A percentile compares a stretch with the other conserved stretches of the same genome.
phyloP scores from a whole-genome alignment of 2,113 vertebrate species.

The Paracanthobrama guichenoti region DNA sequence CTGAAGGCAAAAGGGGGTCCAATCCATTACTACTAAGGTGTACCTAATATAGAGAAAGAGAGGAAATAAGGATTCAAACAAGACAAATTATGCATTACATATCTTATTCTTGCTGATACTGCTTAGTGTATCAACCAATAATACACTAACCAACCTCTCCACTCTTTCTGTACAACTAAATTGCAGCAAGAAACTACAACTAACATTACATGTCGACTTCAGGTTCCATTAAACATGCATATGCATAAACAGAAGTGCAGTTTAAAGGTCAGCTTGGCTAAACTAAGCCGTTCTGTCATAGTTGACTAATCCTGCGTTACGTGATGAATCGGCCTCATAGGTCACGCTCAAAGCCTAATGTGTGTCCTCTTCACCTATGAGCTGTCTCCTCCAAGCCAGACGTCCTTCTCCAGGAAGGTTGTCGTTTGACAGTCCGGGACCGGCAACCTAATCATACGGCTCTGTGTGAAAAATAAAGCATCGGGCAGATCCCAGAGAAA shows the following conservation, averaged over 20 bases:
- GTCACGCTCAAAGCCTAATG: background rate
- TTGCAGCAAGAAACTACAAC: background rate
- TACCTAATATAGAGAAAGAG: too few relatives aligned
- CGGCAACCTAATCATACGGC: constrained; percentile 18
- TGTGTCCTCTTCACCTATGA: constrained; percentile 31
- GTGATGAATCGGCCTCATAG: background rate
- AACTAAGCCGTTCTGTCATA: background rate
- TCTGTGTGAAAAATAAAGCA: constrained; percentile 29
- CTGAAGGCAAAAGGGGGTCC: too few relatives aligned
- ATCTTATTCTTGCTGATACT: too few relatives aligned
- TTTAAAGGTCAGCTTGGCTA: constrained; percentile 5
- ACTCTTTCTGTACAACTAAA: background rate
- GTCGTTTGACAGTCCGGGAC: constrained; percentile 11
- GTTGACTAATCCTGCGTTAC: constrained; percentile 17
- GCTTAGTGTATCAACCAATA: too few relatives aligned
- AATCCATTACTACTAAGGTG: too few relatives aligned
- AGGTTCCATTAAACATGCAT: background rate
- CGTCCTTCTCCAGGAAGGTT: constrained; percentile 19
- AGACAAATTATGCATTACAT: too few relatives aligned
- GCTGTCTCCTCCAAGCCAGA: constrained; percentile 29
- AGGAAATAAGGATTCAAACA: too few relatives aligned
- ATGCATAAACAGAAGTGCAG: background rate
- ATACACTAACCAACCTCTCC: too few relatives aligned
- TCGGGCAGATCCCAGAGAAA: constrained; percentile 19
- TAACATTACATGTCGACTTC: background rate